Percentiles rank a stretch among this genome's conserved stretches.
Conservation (phyloP, 2,888 invertebrate genomes). For the Athalia circularis region DNA sequence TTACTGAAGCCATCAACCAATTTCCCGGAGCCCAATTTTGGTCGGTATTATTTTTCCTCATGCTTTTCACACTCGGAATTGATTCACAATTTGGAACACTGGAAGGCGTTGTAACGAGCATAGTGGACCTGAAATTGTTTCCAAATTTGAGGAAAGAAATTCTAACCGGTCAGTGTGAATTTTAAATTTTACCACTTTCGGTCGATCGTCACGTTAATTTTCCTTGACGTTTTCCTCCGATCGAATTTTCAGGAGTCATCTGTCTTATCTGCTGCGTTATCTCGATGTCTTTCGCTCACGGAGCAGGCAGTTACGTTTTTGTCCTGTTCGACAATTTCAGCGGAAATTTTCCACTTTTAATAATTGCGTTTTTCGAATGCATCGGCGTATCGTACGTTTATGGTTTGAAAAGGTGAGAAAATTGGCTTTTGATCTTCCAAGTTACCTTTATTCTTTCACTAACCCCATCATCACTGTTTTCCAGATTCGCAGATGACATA, state of each 20-base stretch:
- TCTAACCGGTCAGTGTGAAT: conserved; percentile 81
- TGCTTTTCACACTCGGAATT: conserved; percentile 97
- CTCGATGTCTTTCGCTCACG: conserved; percentile 94
- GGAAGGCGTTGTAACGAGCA: conserved; percentile 96
- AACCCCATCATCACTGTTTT: conserved; percentile 29
- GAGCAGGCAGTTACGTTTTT: conserved; percentile 95
- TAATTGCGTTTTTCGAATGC: conserved; percentile 95
- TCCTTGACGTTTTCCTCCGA: background rate
- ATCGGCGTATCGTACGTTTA: conserved; percentile 95
- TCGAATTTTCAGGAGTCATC: conserved; percentile 75
- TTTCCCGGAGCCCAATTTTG: conserved; percentile 97
- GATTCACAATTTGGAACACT: conserved; percentile 98
- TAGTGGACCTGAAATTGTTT: conserved; percentile 96
- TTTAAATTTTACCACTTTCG: background rate
- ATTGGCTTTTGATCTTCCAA: background rate
- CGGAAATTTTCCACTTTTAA: conserved; percentile 93
- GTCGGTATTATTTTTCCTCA: conserved; percentile 96
- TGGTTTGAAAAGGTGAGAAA: conserved; percentile 87
- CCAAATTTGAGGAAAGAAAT: conserved; percentile 93
- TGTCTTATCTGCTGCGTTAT: conserved; percentile 89
- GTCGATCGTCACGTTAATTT: background rate
- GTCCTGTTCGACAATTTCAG: conserved; percentile 95
- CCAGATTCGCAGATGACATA: conserved; percentile 93
- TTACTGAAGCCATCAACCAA: conserved; percentile 98
- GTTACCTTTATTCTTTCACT: background rate